Evolutionary conservation across 2,888 invertebrate genomes (phyloP), one percentile per base, ranked within the genome.

Genomic region (Yponomeuta cagnagella): DNA sequence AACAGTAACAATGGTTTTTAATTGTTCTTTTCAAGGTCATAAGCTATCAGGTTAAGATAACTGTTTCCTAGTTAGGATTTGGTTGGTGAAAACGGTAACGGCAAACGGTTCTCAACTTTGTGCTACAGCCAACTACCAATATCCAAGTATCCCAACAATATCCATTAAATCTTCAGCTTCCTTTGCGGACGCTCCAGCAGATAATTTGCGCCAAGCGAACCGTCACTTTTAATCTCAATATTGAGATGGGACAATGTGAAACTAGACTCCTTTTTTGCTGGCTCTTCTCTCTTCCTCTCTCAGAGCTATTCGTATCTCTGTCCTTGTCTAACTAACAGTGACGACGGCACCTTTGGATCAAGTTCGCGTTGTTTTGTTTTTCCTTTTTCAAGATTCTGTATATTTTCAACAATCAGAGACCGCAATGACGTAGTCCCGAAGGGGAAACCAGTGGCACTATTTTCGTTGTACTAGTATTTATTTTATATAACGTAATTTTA

Each of bases 171-270:
- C 5, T 30, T 10, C 2, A 31, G 3, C 8, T 23, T 77, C 78
- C 83, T 85, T 75, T 87, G 84, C 82, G 69, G 76, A 78, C 87
- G 33, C 65, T 88, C 78, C 84, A 69, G 79, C 81, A 86, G 87
- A 89, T 90, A 90, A 90, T 89, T 90, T 85, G 88, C 82, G 82
- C 87, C 88, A 89, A 88, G 89, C 90, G 83, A 87, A 86, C 85
- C 90, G 85, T 90, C 88, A 88, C 89, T 90, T 90, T 90, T 90
- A 90, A 90, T 90, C 90, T 90, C 87, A 89, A 90, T 90, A 90
- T 90, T 90, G 89, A 89, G 89, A 90, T 89, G 89, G 86, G 88
- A 82, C 89, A 58, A 37, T 23, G 15, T 33, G 48, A 48, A 58
- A 58, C 52, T 58, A 58, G 52, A 58, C 52, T 58, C 52, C 15